Base-by-base conservation (phyloP, 2,113 vertebrate species). In the Oophaga pumilio region DNA sequence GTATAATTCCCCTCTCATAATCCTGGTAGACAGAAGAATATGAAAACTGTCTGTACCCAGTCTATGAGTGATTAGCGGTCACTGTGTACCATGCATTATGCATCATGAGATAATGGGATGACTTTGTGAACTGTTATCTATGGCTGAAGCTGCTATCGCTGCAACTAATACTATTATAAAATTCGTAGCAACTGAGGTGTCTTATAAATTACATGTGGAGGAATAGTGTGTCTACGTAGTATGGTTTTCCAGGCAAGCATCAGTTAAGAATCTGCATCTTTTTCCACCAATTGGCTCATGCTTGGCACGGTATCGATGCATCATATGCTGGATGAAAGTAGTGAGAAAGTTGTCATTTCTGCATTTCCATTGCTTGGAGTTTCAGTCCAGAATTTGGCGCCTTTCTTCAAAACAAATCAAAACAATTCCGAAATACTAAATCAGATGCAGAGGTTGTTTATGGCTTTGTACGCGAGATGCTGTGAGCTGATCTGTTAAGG, bases 391-490 rank as follows among this genome's bases (percentile, higher is more conserved):
- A 52, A 28, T 73, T 71, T 87, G 78, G 78, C 78, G 18, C 53
- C 10, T 82, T 60, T 73, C 18, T 59, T 18, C 53, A 49, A 81
- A 87, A 62, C 73, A 82, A 87, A 87, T 81, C 66, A 81, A 82
- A 87, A 73, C 78, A 82, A 82, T 69, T 87, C 33, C 64, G 86
- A 49, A 82, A 76, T 14, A 15, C 79, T 33, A 74, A 87, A 87
- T 87, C 59, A 82, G 68, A 82, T 82, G 57, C 86, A 82, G 68
- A 59, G 52, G 64, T 57, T 76, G 68, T 82, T 82, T 82, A 24
- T 82, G 73, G 69, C 33, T 14, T 43, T 78, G 69, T 60, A 12
- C 20, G 26, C 80, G 52, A 13, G 26, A 62, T 43, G 56, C 6
- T 20, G 24, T 33, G 78, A 20, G 56, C 56, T 79, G 50, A 76